phyloP scores from a whole-genome alignment of 1,140 invertebrate genomes.

The Callitettix versicolor region DNA sequence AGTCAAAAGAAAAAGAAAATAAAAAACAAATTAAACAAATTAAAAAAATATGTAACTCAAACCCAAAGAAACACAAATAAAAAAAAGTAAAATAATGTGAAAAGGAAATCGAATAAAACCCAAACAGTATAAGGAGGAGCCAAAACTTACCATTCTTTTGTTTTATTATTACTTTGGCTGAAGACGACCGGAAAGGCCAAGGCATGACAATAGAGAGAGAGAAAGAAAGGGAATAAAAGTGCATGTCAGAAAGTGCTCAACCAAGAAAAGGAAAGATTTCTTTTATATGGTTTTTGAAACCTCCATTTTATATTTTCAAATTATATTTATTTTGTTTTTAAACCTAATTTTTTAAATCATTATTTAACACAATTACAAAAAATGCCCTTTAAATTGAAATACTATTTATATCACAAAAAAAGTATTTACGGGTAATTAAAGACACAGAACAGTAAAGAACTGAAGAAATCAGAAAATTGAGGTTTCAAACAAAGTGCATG shows the following conservation, averaged over 20 bases:
- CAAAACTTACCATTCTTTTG: slow-evolving; percentile 45
- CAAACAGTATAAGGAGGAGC: slow-evolving; percentile 23
- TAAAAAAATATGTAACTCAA: neutral
- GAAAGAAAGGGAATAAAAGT: slow-evolving; percentile 26
- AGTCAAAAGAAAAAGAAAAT: slow-evolving; percentile 4
- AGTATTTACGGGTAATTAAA: neutral
- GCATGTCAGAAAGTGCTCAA: slow-evolving; percentile 25
- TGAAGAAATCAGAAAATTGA: slow-evolving; percentile 1
- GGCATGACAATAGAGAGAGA: slow-evolving; percentile 26
- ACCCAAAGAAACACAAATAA: slow-evolving; percentile 11
- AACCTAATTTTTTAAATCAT: neutral
- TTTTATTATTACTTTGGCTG: slow-evolving; percentile 45
- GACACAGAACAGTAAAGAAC: neutral
- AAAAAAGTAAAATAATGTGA: slow-evolving; percentile 18
- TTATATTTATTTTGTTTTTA: neutral
- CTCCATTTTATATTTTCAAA: slow-evolving; percentile 2
- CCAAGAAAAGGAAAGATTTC: slow-evolving; percentile 3
- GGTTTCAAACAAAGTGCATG: slow-evolving; percentile 3
- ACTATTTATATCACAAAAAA: neutral
- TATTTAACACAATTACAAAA: too few species aligned
- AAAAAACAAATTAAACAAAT: neutral
- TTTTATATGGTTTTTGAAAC: neutral
- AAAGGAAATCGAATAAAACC: slow-evolving; percentile 27
- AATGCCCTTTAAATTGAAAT: too few species aligned
- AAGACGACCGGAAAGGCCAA: slow-evolving; percentile 36